These are phyloP conservation scores for Ranitomeya imitator DNA, from an alignment of 2,113 vertebrate genomes.

Conservation along the genomic window DNA sequence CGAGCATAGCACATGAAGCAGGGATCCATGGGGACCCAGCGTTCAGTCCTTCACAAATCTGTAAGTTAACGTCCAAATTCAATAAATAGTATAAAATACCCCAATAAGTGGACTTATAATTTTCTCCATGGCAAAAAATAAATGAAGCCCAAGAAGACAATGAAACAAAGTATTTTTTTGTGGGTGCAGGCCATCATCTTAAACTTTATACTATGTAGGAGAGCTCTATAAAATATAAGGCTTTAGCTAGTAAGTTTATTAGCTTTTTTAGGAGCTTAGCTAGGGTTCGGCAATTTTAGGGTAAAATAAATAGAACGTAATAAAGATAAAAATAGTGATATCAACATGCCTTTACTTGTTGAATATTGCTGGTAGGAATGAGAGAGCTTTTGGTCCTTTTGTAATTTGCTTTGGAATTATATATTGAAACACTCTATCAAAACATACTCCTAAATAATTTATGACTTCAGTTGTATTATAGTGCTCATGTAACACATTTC, in stretches of 20 bases:
- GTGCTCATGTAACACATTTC: constrained; percentile 3
- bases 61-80: too few relatives aligned
- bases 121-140: too few relatives aligned
- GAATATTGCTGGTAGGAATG: neutral
- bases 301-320: neutral
- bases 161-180: neutral
- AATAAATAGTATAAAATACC: too few relatives aligned
- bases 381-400: neutral
- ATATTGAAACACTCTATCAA: neutral
- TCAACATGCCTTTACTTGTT: neutral
- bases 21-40: too few relatives aligned
- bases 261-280: neutral
- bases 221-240: neutral
- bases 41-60: too few relatives aligned
- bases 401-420: neutral
- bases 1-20: too few relatives aligned
- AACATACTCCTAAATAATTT: neutral
- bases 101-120: too few relatives aligned
- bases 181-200: neutral
- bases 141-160: neutral
- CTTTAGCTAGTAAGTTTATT: neutral
- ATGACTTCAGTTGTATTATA: neutral
- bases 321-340: neutral
- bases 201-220: neutral
- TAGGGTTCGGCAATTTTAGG: neutral